A percentile compares a stretch with the other conserved stretches of the same genome.
These are phyloP conservation scores for Notodonta ziczac DNA, from an alignment of 2,888 invertebrate genomes.

Conservation along the genomic window DNA sequence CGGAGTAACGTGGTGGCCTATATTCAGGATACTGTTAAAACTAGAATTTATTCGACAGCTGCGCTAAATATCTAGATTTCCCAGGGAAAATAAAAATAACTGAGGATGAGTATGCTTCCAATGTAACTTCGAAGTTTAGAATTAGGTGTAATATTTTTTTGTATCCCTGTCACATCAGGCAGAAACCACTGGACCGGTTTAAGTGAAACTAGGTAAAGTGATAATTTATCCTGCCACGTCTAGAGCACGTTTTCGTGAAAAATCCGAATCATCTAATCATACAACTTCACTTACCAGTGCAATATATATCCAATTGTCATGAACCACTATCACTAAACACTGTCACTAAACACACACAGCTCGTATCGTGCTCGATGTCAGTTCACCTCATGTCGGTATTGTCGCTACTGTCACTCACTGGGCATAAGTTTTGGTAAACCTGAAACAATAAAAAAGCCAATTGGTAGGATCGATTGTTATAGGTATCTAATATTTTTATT, in stretches of 20 bases:
- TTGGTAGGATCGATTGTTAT: no score
- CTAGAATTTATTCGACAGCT: neutral
- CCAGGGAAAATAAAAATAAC: neutral
- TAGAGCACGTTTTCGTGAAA: no score
- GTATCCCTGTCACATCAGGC: no score
- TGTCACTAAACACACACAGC: slow-evolving; percentile 5
- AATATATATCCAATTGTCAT: slow-evolving; percentile 4
- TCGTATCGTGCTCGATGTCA: slow-evolving; percentile 12
- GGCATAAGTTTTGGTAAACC: slow-evolving; percentile 43
- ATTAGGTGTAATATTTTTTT: no score
- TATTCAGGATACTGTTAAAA: neutral
- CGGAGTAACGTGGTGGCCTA: neutral
- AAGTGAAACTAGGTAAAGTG: no score
- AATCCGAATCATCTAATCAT: no score
- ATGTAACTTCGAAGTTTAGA: neutral
- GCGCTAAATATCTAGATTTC: neutral
- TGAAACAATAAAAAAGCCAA: slow-evolving; percentile 16
- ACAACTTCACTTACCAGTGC: slow-evolving; percentile 4
- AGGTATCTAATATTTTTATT: no score
- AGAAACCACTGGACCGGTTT: no score
- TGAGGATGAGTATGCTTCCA: neutral
- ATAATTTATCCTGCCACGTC: no score
- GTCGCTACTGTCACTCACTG: slow-evolving; percentile 32
- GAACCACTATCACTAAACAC: neutral
- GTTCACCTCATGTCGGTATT: slow-evolving; percentile 32